Evolutionary conservation across 2,113 vertebrate species (phyloP).

Genomic region (Gadus chalcogrammus): DNA sequence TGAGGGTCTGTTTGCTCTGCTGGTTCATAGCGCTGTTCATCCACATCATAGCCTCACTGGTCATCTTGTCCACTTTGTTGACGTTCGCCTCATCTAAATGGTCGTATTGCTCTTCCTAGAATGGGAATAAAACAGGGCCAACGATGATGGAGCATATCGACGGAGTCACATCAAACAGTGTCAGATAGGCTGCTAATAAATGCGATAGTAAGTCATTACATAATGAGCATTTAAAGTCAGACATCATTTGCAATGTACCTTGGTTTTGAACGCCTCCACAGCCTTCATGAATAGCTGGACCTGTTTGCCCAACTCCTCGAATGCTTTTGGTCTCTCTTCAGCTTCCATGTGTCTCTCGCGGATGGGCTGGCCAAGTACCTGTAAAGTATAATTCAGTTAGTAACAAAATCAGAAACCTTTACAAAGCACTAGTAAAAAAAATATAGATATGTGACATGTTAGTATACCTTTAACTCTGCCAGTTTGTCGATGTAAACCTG

Average conservation of each 20-base stretch:
- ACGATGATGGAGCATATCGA: too few relatives aligned
- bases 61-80: constrained; percentile 84
- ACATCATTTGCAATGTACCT: constrained; percentile 69
- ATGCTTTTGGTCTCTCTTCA: constrained; percentile 92
- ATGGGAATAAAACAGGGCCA: background rate
- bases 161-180: too few relatives aligned
- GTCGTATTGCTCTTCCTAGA: constrained; percentile 89
- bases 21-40: constrained; percentile 96
- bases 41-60: constrained; percentile 90
- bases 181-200: background rate
- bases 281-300: constrained; percentile 95
- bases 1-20: constrained; percentile 87
- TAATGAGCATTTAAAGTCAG: background rate
- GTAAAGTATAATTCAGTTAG: constrained; percentile 1
- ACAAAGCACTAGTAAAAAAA: background rate
- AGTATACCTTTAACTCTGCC: constrained; percentile 86
- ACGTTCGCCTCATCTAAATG: constrained; percentile 88
- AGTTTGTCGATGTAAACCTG: constrained; percentile 96
- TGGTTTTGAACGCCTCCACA: constrained; percentile 89
- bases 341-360: constrained; percentile 85
- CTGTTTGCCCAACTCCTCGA: constrained; percentile 94
- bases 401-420: background rate
- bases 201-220: background rate
- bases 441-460: background rate
- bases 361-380: constrained; percentile 91